phyloP scores from a whole-genome alignment of 2,113 vertebrate genomes.

The Ifrita kowaldi region DNA sequence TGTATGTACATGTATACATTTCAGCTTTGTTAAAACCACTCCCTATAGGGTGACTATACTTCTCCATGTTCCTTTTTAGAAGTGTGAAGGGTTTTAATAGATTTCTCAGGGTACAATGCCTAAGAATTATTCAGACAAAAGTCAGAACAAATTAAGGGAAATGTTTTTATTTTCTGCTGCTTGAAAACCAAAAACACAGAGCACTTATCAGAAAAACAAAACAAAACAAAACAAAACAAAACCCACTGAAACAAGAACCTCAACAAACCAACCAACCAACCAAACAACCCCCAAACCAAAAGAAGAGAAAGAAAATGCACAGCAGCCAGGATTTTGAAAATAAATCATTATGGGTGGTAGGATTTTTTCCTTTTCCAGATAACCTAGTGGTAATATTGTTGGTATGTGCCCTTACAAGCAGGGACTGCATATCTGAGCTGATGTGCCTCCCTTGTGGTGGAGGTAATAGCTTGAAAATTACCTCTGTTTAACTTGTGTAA shows the following conservation, averaged over 20 bases:
- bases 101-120: constrained; percentile 20
- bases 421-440: not conserved
- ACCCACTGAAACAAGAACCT: not conserved
- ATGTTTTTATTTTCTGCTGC: not conserved
- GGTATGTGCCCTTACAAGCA: not conserved
- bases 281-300: not conserved
- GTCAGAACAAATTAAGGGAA: constrained; percentile 30
- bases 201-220: not conserved
- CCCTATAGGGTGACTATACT: not conserved
- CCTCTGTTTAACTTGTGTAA: not conserved
- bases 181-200: not conserved
- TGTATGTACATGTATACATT: not conserved
- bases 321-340: not conserved
- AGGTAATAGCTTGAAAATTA: constrained; percentile 8
- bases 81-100: constrained; percentile 39
- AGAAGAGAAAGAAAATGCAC: not conserved
- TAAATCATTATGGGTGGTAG: not conserved
- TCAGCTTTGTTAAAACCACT: constrained; percentile 54
- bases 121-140: constrained; percentile 33
- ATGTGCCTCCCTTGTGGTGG: not conserved
- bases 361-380: not conserved
- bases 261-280: not conserved
- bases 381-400: not conserved
- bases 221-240: not conserved
- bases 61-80: constrained; percentile 14